Base-by-base conservation (phyloP, 2,888 invertebrate species). In the Pammene aurita region DNA sequence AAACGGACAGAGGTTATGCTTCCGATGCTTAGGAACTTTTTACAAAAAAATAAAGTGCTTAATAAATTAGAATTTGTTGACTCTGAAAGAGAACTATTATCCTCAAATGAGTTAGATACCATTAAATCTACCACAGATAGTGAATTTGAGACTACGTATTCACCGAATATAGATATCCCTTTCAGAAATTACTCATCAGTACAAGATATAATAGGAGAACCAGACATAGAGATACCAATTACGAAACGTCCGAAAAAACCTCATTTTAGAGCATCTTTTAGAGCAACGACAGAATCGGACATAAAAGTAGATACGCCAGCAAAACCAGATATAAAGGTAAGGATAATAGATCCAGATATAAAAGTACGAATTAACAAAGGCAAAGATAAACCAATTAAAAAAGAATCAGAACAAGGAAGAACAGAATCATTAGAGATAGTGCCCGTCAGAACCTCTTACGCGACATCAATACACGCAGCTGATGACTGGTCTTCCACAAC, bases 61-160 rank as follows among this genome's bases (percentile, higher is more conserved):
- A 7, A n/a, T n/a, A 62, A 62, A 41, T 9, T 38, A 11, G 52
- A 62, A 7, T 62, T 52, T 16, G 2, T 6, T 52, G 62, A 62
- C 6, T 10, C n/a, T 26, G 62, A 62, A 62, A 38, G n/a, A 11
- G 50, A 41, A 9, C 6, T 52, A 10, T 2, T 41, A 26, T 16
- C 50, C 26, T 62, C 62, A 16, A 13, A 52, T 5, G 62, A 62
- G n/a, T 41, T 50, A 16, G 0, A 16, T 0, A 46, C n/a, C 1
- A 2, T 34, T n/a, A 38, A 50, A 38, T n/a, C n/a, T 13, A 2
- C 5, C 14, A 10, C 44, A 10, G 44, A 44, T 1, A 9, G 7
- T 5, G 26, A 44, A 9, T 13, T 9, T 9, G 42, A 38, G 0
- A 16, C 14, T 46, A 9, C 35, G 9, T 7, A 16, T 42, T 13